Percentiles rank a stretch among this genome's conserved stretches.
These are phyloP conservation scores for Dromococcyx pavoninus DNA, from an alignment of 2,797 vertebrate species.

Conservation along the genomic window DNA sequence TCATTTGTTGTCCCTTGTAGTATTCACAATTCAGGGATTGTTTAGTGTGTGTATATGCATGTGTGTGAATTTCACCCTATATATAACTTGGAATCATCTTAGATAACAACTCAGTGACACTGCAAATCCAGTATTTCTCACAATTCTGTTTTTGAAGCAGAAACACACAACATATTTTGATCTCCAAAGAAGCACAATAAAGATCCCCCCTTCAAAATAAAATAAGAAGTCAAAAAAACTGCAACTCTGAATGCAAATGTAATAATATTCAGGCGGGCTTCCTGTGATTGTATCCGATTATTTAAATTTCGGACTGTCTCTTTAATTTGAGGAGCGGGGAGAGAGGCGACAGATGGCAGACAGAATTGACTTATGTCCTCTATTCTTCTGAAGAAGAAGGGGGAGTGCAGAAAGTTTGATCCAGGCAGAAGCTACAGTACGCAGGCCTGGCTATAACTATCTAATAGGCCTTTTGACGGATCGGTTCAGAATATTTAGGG, in stretches of 20 bases:
- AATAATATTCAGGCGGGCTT: constrained; percentile 60
- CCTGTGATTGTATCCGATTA: constrained; percentile 67
- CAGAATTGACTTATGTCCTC: constrained; percentile 87
- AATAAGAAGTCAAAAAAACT: background rate
- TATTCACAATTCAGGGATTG: background rate
- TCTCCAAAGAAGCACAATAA: constrained; percentile 46
- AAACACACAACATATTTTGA: constrained; percentile 53
- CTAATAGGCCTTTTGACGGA: constrained; percentile 75
- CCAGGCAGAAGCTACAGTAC: constrained; percentile 76
- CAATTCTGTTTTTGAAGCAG: constrained; percentile 59
- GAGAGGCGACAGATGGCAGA: constrained; percentile 89
- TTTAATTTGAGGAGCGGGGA: constrained; percentile 80
- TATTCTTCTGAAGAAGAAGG: constrained; percentile 83
- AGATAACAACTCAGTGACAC: constrained; percentile 47
- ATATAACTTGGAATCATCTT: constrained; percentile 59
- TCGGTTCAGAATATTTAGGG: constrained; percentile 65
- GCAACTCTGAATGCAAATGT: background rate
- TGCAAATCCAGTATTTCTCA: constrained; percentile 60
- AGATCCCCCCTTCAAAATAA: constrained; percentile 43
- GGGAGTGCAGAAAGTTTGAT: constrained; percentile 82
- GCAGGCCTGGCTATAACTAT: constrained; percentile 78
- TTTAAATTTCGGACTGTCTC: constrained; percentile 78
- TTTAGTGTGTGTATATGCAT: background rate
- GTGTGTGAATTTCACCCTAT: constrained; percentile 54
- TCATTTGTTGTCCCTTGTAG: background rate